A percentile compares a stretch with the other conserved stretches of the same genome.
Evolutionary conservation across 1,140 invertebrate genomes (phyloP).

Genomic region (Magallana ariakensis): DNA sequence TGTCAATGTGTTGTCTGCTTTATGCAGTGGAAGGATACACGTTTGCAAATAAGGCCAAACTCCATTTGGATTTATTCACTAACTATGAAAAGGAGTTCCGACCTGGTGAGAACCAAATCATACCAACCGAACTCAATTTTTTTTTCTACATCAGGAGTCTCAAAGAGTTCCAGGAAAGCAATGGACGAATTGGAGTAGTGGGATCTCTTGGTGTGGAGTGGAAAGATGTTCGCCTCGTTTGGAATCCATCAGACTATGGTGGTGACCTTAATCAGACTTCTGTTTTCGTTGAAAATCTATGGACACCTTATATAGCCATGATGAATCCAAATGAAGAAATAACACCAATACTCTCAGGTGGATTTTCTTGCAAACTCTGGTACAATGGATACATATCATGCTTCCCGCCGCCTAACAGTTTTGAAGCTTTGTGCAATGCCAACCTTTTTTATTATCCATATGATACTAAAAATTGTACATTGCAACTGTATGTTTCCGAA

Average conservation of each 20-base stretch:
- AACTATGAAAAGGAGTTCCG: not conserved
- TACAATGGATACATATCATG: conserved; percentile 39
- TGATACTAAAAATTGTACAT: conserved; percentile 84
- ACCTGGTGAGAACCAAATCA: not conserved
- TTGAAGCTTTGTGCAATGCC: conserved; percentile 89
- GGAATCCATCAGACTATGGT: not conserved
- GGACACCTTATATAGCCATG: conserved; percentile 10
- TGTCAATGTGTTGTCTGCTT: conserved; percentile 53
- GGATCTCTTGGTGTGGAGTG: not conserved
- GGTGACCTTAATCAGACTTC: not conserved
- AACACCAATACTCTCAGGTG: not conserved
- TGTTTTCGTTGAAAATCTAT: not conserved
- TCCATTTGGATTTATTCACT: not conserved
- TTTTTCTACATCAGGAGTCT: conserved; percentile 11
- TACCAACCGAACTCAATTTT: not conserved
- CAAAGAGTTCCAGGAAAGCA: not conserved
- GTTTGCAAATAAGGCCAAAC: not conserved
- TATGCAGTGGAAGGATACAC: conserved; percentile 57
- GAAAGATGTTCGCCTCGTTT: conserved; percentile 22
- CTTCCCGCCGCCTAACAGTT: conserved; percentile 30
- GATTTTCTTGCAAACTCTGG: not conserved
- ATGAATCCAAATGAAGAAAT: conserved; percentile 6
- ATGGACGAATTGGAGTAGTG: not conserved
- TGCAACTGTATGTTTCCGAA: conserved; percentile 75
- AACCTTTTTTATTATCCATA: conserved; percentile 88